A percentile compares a stretch with the other conserved stretches of the same genome.
Evolutionary conservation across 2,113 vertebrate species (phyloP).

Genomic region (Gavialis gangeticus): DNA sequence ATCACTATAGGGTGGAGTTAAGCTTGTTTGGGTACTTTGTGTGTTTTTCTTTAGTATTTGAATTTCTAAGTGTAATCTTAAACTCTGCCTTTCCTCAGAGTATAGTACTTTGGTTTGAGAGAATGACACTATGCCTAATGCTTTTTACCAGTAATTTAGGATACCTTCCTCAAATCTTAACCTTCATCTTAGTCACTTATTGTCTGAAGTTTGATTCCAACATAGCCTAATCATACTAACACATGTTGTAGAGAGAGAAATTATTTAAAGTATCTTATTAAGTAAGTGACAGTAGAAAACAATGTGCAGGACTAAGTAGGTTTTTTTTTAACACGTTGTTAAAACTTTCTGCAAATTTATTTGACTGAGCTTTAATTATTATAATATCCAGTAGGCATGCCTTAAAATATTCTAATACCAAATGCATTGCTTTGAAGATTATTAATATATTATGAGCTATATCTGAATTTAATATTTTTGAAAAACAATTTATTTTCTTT

Average conservation of each 20-base stretch:
- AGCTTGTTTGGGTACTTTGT: not conserved
- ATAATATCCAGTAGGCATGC: not conserved
- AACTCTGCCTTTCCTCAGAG: not conserved
- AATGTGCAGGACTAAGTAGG: not conserved
- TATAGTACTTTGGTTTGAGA: not conserved
- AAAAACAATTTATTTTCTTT: conserved; percentile 43
- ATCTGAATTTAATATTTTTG: conserved; percentile 41
- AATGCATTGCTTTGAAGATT: not conserved
- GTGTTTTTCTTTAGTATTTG: not conserved
- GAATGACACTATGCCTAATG: not conserved
- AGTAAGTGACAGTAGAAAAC: not conserved
- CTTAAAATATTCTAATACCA: not conserved
- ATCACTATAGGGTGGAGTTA: not conserved
- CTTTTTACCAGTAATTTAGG: not conserved
- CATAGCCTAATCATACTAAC: not conserved
- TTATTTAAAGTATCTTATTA: not conserved
- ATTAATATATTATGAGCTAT: not conserved
- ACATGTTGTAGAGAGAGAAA: not conserved
- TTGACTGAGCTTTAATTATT: not conserved
- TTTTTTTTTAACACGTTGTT: not conserved
- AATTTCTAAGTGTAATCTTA: not conserved
- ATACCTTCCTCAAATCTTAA: not conserved
- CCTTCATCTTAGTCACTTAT: not conserved
- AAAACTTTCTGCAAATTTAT: not conserved
- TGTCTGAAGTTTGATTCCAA: not conserved